phyloP scores from a whole-genome alignment of 2,113 vertebrate genomes.

The Bettongia penicillata region DNA sequence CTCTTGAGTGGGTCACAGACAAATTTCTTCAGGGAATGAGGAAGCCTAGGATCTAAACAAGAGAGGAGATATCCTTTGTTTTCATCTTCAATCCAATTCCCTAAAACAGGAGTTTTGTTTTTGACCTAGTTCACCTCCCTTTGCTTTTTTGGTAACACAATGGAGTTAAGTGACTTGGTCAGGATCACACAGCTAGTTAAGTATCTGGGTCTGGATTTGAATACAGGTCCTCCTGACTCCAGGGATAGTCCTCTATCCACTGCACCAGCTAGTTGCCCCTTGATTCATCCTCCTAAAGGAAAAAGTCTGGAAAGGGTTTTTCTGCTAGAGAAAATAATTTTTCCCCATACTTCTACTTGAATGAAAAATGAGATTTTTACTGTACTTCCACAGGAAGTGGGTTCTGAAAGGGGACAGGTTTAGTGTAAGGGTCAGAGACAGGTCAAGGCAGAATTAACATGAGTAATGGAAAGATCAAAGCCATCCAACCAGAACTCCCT shows the following conservation, averaged over 20 bases:
- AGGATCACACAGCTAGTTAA: too few species aligned
- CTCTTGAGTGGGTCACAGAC: background rate
- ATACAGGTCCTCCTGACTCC: too few species aligned
- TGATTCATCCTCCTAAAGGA: background rate
- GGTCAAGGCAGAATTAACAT: background rate
- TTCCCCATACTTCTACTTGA: background rate
- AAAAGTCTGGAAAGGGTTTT: background rate
- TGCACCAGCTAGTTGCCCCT: too few species aligned
- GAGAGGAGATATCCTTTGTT: background rate
- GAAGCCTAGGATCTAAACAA: background rate
- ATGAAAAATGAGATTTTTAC: background rate
- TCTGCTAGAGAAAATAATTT: background rate
- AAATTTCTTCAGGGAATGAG: background rate
- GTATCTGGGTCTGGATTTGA: too few species aligned
- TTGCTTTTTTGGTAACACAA: too few species aligned
- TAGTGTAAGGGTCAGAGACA: background rate
- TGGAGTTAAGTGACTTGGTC: too few species aligned
- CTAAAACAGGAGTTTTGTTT: background rate
- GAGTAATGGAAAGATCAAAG: background rate
- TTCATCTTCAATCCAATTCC: background rate
- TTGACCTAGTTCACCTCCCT: background rate
- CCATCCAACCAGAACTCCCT: background rate
- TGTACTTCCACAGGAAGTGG: background rate
- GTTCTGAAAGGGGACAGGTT: background rate
- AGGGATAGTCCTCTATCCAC: too few species aligned